Percentiles rank a stretch among this genome's conserved stretches.
Evolutionary conservation across 1,140 invertebrate genomes (phyloP).

Genomic region (Coboldia fuscipes): DNA sequence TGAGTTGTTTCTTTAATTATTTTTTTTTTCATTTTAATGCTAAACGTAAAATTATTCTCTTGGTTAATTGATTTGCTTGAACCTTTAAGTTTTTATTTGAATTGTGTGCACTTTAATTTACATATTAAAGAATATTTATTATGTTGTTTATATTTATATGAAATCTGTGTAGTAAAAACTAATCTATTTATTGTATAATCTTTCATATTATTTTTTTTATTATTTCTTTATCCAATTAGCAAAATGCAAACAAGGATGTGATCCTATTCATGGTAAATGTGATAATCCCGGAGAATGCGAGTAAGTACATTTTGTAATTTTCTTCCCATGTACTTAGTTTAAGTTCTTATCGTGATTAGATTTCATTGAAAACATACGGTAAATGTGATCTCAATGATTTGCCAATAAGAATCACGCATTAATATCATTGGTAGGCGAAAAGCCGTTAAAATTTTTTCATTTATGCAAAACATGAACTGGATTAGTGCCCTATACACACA

Average conservation of each 20-base stretch:
- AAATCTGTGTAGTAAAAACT: neutral
- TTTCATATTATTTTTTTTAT: slow-evolving; percentile 7
- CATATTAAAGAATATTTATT: neutral
- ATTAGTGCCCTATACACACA: no score
- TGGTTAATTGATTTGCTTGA: neutral
- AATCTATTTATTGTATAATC: neutral
- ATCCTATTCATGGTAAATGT: slow-evolving; percentile 72
- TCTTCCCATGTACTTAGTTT: neutral
- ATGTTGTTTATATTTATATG: neutral
- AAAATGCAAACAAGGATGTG: slow-evolving; percentile 74
- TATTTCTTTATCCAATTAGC: slow-evolving; percentile 53
- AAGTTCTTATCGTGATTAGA: no score
- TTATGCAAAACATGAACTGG: no score
- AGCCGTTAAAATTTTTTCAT: no score
- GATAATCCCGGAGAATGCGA: slow-evolving; percentile 71
- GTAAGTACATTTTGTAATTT: slow-evolving; percentile 32
- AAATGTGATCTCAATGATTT: no score
- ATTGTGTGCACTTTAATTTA: neutral
- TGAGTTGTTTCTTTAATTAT: slow-evolving; percentile 22
- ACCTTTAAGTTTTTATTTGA: neutral
- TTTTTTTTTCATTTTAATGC: neutral
- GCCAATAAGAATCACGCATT: no score
- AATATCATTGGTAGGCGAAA: no score
- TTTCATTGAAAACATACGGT: no score
- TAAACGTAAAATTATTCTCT: neutral